Evolutionary conservation across 2,797 vertebrate species (phyloP).

Genomic region (Poeciliopsis turneri): DNA sequence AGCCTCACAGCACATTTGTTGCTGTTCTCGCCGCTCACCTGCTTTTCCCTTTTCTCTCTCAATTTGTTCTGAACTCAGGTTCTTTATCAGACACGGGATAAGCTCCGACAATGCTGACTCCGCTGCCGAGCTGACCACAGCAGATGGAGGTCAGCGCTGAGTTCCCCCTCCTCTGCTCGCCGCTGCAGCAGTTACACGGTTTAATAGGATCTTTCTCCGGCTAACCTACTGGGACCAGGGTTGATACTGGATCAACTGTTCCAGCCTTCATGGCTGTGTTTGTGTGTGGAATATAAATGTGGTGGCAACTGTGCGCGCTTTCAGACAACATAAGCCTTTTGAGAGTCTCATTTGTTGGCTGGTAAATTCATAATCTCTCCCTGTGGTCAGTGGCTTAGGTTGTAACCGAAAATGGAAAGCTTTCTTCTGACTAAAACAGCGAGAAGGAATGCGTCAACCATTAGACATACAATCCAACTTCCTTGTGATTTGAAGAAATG

Average conservation of each 20-base stretch:
- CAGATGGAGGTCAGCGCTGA: conserved; percentile 57
- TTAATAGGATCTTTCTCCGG: conserved; percentile 55
- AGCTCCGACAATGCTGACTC: conserved; percentile 22
- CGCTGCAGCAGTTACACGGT: conserved; percentile 45
- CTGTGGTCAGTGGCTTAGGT: conserved; percentile 41
- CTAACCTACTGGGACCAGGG: conserved; percentile 34
- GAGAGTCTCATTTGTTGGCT: conserved; percentile 37
- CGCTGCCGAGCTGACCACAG: conserved; percentile 49
- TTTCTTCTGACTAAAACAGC: background rate
- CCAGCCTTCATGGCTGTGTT: conserved; percentile 29
- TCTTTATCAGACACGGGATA: conserved; percentile 21
- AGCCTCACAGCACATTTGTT: conserved; percentile 59
- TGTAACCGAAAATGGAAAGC: conserved; percentile 16
- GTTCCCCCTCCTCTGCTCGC: conserved; percentile 6
- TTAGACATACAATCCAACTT: background rate
- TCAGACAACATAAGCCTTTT: conserved; percentile 45
- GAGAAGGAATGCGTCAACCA: background rate
- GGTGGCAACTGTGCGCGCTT: conserved; percentile 32
- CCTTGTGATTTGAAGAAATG: background rate
- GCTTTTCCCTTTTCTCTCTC: conserved; percentile 29
- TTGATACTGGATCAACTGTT: conserved; percentile 45
- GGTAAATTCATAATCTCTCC: conserved; percentile 40
- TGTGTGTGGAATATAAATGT: conserved; percentile 47
- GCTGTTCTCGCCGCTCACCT: conserved; percentile 32
- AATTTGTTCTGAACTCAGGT: conserved; percentile 5